Evolutionary conservation across 1,140 invertebrate genomes (phyloP).

Genomic region (Bombus huntii): DNA sequence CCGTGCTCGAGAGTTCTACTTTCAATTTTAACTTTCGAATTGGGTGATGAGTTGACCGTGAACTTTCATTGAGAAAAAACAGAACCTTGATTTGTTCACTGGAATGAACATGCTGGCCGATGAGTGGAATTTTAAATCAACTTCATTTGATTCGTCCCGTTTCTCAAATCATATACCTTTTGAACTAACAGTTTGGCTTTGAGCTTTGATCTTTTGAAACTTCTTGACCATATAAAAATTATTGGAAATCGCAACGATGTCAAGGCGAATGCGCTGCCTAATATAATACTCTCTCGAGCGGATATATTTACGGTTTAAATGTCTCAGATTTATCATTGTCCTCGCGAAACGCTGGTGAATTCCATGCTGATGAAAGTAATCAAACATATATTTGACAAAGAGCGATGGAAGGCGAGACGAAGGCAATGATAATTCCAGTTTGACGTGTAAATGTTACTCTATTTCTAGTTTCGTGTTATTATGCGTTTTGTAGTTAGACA

Average conservation of each 20-base stretch:
- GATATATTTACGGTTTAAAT: not conserved
- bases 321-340: not conserved
- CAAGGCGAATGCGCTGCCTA: not conserved
- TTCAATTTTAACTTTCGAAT: not conserved
- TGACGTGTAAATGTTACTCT: not conserved
- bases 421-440: not conserved
- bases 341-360: not conserved
- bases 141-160: not conserved
- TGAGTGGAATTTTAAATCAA: not conserved
- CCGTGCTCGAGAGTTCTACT: not conserved
- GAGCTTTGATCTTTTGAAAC: not conserved
- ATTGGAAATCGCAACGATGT: not conserved
- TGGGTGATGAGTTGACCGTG: not conserved
- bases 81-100: not conserved
- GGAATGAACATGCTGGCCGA: not conserved
- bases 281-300: not conserved
- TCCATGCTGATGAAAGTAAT: not conserved
- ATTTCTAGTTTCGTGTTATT: constrained; percentile 21
- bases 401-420: not conserved
- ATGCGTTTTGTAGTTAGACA: constrained; percentile 34
- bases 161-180: not conserved
- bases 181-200: not conserved
- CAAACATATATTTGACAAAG: not conserved
- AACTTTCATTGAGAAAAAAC: not conserved
- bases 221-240: not conserved